Evolutionary conservation across 2,797 vertebrate species (phyloP), one percentile per base, ranked within the genome.

Genomic region (Dendrocincla fuliginosa): DNA sequence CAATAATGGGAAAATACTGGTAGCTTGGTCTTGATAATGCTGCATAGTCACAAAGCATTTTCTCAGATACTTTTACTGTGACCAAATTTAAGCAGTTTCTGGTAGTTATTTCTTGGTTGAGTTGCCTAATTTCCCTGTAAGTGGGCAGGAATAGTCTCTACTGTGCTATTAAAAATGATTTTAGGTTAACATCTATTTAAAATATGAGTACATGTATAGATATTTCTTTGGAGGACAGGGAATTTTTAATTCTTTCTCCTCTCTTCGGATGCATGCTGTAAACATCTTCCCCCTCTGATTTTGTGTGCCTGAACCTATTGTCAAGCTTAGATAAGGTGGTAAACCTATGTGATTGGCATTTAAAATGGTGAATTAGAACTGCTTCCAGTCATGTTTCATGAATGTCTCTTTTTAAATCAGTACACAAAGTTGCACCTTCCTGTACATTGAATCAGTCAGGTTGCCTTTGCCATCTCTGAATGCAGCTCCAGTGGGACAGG

Each of bases 21-120:
- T 50, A 35, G 13, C 9, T 56, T 1, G 1, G 9, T 44, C 33
- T 74, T 78, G 33, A 28, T 65, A 59, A n/a, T 0, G 0, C 39
- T 84, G 30, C 10, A 20, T 3, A 56, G 13, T 24, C 28, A 70
- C 6, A 39, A 52, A 65, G 4, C 7, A 12, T 28, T 80, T 76
- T 81, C 53, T 86, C 37, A 46, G 27, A 5, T 37, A 30, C 9
- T 59, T 63, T 35, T 41, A 49, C 50, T 18, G 10, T 15, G 35
- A 24, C 7, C 50, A 52, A 35, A 71, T 47, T 67, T 7, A 65
- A 67, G 14, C 6, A 37, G 28, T 42, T 93, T 69, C n/a, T 87
- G 61, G 10, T 30, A 25, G 3, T 14, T 50, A 0, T 86, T 83
- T 74, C 19, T 41, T 37, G 15, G 3, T 39, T 56, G 27, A 56